phyloP scores from a whole-genome alignment of 2,888 invertebrate genomes.

The Thereva nobilitata region DNA sequence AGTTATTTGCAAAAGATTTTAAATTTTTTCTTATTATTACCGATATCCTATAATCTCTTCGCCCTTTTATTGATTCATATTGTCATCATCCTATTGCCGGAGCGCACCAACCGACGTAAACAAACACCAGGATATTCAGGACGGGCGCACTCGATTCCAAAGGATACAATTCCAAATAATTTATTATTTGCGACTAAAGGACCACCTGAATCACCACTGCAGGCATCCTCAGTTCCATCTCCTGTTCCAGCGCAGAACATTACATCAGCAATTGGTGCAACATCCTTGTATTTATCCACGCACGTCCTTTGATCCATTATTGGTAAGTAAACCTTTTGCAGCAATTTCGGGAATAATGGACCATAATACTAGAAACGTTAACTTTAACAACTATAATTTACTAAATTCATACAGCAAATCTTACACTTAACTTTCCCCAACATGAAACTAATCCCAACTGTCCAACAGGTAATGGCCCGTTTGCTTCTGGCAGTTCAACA shows the following conservation, averaged over 20 bases:
- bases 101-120: slow-evolving; percentile 23
- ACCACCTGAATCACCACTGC: slow-evolving; percentile 41
- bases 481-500: slow-evolving; percentile 53
- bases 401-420: neutral
- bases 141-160: slow-evolving; percentile 37
- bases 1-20: too few species aligned
- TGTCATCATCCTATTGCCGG: slow-evolving; percentile 36
- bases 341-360: slow-evolving; percentile 13
- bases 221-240: slow-evolving; percentile 38
- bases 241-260: slow-evolving; percentile 41
- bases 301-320: slow-evolving; percentile 29
- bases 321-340: slow-evolving; percentile 33
- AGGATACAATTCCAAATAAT: slow-evolving; percentile 39
- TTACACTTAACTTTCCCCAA: slow-evolving; percentile 37
- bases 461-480: slow-evolving; percentile 34
- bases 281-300: slow-evolving; percentile 12
- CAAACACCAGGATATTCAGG: slow-evolving; percentile 39
- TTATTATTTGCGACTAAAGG: slow-evolving; percentile 32
- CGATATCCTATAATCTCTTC: too few species aligned
- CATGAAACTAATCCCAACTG: slow-evolving; percentile 30
- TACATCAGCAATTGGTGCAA: slow-evolving; percentile 19
- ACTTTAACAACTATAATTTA: neutral
- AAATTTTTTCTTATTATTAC: too few species aligned
- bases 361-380: slow-evolving; percentile 20
- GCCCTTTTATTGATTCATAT: slow-evolving; percentile 7